Base-by-base conservation (phyloP, 2,113 vertebrate species). In the Phasianus colchicus region DNA sequence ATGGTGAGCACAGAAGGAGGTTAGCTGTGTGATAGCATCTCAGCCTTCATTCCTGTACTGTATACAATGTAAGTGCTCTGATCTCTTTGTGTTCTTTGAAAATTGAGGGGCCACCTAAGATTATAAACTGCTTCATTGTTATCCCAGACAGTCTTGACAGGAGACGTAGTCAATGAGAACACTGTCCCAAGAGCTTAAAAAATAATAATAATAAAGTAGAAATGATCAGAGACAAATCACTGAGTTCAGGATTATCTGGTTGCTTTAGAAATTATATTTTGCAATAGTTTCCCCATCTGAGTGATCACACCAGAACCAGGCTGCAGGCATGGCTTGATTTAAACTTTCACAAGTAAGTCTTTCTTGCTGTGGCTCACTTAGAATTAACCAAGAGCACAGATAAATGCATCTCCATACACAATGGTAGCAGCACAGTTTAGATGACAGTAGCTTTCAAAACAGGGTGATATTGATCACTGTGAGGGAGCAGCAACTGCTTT, bases 401-500 rank as follows among this genome's bases (percentile, higher is more conserved):
- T 38, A 30, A 42, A 81, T 87, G 19, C 19, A 71, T 11, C 42
- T 86, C 52, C 45, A 17, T 8, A 52, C 57, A 45, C 32, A 0
- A 27, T 60, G 86, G 78, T n/a, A 69, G 32, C 58, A 88, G 30
- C 45, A 55, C 55, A 78, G 32, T 79, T 87, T 47, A 71, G 58
- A 27, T 3, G 1, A 14, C 15, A 20, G 48, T n/a, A 69, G 16
- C 43, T 87, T 89, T 55, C 60, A 76, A 32, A 87, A 40, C 12
- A 75, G 15, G 78, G 69, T 85, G 81, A 82, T 91, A 54, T 15
- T 73, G 43, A 57, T 91, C 82, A 89, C 82, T 89, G 94, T 7
- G n/a, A 92, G 67, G 63, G 93, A 96, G 89, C 89, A 95, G 74
- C 89, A 92, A 54, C 67, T 91, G 48, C 85, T 96, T 89, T 85